phyloP scores from a whole-genome alignment of 2,113 vertebrate species.

The Lutjanus erythropterus region DNA sequence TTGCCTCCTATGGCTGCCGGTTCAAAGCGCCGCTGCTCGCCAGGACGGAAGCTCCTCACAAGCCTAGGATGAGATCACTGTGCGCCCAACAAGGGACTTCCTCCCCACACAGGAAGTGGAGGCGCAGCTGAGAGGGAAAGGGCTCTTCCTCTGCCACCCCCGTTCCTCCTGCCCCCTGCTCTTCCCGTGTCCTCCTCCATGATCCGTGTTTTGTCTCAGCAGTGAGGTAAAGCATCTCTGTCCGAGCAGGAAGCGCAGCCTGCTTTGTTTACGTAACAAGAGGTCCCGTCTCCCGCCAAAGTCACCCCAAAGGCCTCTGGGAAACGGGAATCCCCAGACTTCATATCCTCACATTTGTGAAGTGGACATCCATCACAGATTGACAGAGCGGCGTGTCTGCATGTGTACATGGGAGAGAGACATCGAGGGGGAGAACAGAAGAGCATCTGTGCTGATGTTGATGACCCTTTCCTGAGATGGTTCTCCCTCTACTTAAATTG shows the following conservation, averaged over 20 bases:
- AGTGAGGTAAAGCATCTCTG: conserved; percentile 61
- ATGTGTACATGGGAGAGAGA: conserved; percentile 55
- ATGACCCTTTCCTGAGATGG: conserved; percentile 68
- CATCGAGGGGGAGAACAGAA: conserved; percentile 61
- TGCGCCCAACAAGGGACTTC: conserved; percentile 78
- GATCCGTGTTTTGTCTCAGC: conserved; percentile 80
- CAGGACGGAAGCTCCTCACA: conserved; percentile 69
- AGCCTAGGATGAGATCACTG: conserved; percentile 77
- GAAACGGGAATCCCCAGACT: conserved; percentile 81
- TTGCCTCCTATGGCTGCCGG: conserved; percentile 48
- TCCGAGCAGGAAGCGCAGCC: conserved; percentile 71
- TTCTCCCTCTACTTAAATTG: conserved; percentile 62
- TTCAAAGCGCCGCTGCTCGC: conserved; percentile 71
- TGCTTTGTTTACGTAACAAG: conserved; percentile 78
- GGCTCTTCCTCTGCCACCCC: conserved; percentile 75
- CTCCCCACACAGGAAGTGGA: conserved; percentile 78
- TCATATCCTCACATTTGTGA: conserved; percentile 73
- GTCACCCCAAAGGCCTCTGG: conserved; percentile 75
- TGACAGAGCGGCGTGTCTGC: conserved; percentile 69
- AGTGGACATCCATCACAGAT: conserved; percentile 78
- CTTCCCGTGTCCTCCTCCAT: conserved; percentile 71
- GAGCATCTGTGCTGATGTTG: conserved; percentile 64
- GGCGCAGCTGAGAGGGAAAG: conserved; percentile 82
- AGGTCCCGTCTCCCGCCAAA: conserved; percentile 68
- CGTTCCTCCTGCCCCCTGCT: conserved; percentile 29